Base-by-base conservation (phyloP, 2,797 vertebrate genomes). In the Mus minutoides region DNA sequence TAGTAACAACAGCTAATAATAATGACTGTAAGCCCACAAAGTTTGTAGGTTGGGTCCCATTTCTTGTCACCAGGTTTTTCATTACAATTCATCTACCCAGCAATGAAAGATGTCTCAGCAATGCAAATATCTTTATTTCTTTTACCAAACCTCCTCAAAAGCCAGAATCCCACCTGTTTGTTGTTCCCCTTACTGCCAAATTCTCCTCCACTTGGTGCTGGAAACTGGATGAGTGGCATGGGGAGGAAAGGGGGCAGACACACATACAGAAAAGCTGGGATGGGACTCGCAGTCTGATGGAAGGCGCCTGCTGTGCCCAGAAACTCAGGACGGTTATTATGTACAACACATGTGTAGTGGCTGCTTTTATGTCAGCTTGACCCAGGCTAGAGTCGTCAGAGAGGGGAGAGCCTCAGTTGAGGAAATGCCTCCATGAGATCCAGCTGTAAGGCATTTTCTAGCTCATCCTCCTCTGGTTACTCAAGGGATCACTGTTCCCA, bases 61-160 rank as follows among this genome's bases (percentile, higher is more conserved):
- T 69, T n/a, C 79, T 86, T n/a, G 49, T 90, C 46, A 60, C 11
- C 52, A 95, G 2, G 17, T 91, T 37, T 37, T 88, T 64, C 73
- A 67, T 11, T 31, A 77, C 62, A 5, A 19, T 54, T 76, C 73
- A 49, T 96, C 10, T 3, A 37, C 31, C 13, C 1, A 76, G 10
- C 69, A 84, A n/a, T 56, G 19, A 43, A 80, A 79, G 14, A 0
- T 76, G 3, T 83, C 94, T 91, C 17, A 62, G 24, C 34, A 88
- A 19, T 22, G 31, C 69, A 77, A 87, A 73, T 43, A 62, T 88
- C 77, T 90, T 19, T 73, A 69, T 92, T 43, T 88, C 56, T 91
- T 93, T 95, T 87, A 37, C 62, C 31, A 86, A 46, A 54, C 88
- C 22, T 56, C n/a, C 79, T 88, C 71, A 76, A 52, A 92, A 91